A percentile compares a stretch with the other conserved stretches of the same genome.
Evolutionary conservation across 2,888 invertebrate genomes (phyloP).

Genomic region (Calameuta idolon): DNA sequence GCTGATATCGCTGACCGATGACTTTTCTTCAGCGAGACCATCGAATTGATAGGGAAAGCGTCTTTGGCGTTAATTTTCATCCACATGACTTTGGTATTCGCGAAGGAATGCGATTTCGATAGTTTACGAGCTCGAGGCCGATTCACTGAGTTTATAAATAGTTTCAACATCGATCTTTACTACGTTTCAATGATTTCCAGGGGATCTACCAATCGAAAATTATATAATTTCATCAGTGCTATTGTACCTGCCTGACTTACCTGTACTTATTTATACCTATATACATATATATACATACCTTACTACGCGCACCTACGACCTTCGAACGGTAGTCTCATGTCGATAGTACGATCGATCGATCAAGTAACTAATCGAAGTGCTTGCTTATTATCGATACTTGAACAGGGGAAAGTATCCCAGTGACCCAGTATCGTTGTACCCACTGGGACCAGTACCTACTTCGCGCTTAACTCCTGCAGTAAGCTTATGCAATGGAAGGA

Average conservation of each 20-base stretch:
- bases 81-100: neutral
- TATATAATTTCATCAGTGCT: neutral
- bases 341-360: constrained; percentile 18
- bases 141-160: neutral
- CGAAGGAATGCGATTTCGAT: constrained; percentile 8
- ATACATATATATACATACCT: neutral
- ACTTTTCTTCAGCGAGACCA: neutral
- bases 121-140: constrained; percentile 3
- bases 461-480: neutral
- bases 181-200: neutral
- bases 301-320: neutral
- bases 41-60: neutral
- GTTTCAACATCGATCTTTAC: neutral
- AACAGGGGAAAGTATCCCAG: constrained; percentile 23
- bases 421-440: constrained; percentile 18
- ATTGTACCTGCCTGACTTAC: neutral
- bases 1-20: neutral
- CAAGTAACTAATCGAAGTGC: constrained; percentile 1
- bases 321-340: neutral
- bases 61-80: neutral
- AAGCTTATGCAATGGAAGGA: neutral
- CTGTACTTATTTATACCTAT: neutral
- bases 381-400: constrained; percentile 10
- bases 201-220: neutral
- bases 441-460: neutral